Evolutionary conservation across 1,140 invertebrate species (phyloP).

Genomic region (Phthorimaea operculella): DNA sequence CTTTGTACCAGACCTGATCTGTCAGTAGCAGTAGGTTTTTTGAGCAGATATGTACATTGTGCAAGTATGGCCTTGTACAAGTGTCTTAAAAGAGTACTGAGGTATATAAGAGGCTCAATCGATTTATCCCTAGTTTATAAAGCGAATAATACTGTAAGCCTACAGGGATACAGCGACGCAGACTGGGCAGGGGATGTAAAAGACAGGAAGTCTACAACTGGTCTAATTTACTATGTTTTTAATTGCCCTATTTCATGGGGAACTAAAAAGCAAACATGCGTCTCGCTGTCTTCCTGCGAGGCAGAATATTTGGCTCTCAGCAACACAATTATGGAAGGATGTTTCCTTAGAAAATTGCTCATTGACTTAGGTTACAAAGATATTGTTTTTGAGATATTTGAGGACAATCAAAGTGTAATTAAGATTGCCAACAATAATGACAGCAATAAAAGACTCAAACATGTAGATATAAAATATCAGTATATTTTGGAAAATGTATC

Average conservation of each 20-base stretch:
- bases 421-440: neutral
- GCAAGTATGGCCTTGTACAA: constrained; percentile 20
- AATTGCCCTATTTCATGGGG: neutral
- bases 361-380: neutral
- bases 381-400: neutral
- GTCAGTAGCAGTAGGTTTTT: constrained; percentile 24
- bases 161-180: neutral
- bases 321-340: neutral
- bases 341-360: neutral
- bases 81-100: constrained; percentile 24
- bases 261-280: neutral
- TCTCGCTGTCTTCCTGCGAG: neutral
- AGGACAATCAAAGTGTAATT: neutral
- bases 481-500: neutral
- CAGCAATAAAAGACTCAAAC: neutral
- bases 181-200: constrained; percentile 3
- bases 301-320: neutral
- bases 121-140: neutral
- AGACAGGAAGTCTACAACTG: constrained; percentile 4
- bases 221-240: neutral
- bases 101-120: constrained; percentile 25
- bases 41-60: constrained; percentile 27
- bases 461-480: constrained; percentile 4
- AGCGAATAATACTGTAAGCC: neutral
- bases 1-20: constrained; percentile 31